Percentiles rank a stretch among this genome's conserved stretches.
Evolutionary conservation across 2,888 invertebrate genomes (phyloP).

Genomic region (Aradus depressus): DNA sequence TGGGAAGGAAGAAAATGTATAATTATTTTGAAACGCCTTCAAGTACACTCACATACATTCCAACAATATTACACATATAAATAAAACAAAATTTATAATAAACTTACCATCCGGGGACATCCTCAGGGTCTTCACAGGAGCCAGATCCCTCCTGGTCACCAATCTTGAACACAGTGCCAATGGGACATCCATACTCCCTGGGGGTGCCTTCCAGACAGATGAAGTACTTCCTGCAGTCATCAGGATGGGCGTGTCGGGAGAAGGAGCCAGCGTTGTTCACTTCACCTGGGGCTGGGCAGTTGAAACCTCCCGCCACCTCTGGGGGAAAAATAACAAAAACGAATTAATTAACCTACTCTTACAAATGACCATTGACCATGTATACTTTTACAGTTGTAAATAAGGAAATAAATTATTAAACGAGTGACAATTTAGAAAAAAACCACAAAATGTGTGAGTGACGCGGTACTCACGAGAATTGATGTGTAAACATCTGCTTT

Average conservation of each 20-base stretch:
- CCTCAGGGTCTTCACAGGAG: constrained; percentile 89
- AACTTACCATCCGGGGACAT: constrained; percentile 90
- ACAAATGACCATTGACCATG: too few relatives aligned
- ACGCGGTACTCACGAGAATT: too few relatives aligned
- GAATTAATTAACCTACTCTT: background rate
- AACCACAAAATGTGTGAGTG: too few relatives aligned
- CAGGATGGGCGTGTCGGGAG: constrained; percentile 89
- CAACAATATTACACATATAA: too few relatives aligned
- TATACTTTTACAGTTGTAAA: too few relatives aligned
- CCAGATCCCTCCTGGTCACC: constrained; percentile 81
- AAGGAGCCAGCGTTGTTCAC: constrained; percentile 69
- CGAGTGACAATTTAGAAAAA: too few relatives aligned
- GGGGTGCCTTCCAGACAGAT: constrained; percentile 84
- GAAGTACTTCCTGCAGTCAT: constrained; percentile 90
- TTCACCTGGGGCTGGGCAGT: constrained; percentile 73
- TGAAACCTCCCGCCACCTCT: constrained; percentile 86
- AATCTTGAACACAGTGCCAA: constrained; percentile 91
- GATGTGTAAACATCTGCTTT: too few relatives aligned
- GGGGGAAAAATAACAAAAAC: constrained; percentile 33
- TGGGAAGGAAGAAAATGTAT: too few relatives aligned
- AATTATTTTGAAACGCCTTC: too few relatives aligned
- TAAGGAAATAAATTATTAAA: too few relatives aligned
- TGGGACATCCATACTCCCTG: constrained; percentile 89
- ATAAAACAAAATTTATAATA: too few relatives aligned
- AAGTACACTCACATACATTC: too few relatives aligned